Percentiles rank a stretch among this genome's conserved stretches.
phyloP scores from a whole-genome alignment of 2,113 vertebrate genomes.

The Otocyon megalotis region DNA sequence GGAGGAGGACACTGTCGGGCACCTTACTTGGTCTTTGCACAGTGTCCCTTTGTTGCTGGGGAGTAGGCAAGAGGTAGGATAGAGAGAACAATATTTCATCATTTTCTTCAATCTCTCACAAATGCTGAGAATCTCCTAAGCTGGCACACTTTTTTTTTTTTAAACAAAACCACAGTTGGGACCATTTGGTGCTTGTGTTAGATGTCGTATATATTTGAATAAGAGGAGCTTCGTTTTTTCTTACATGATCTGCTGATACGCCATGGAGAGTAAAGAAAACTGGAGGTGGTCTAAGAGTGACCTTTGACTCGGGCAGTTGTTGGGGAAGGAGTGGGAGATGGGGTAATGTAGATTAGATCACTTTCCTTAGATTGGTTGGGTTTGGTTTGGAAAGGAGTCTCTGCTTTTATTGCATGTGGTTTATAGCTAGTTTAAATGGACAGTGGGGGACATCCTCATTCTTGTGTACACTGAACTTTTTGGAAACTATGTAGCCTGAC shows the following conservation, averaged over 20 bases:
- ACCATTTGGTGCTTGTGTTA: not conserved
- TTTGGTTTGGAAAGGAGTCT: not conserved
- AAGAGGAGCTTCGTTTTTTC: not conserved
- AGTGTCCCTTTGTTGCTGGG: not conserved
- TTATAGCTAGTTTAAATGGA: not conserved
- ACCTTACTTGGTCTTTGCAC: too few species aligned
- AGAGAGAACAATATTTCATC: not conserved
- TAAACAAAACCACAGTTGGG: not conserved
- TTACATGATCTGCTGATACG: not conserved
- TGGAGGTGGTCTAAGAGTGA: too few species aligned
- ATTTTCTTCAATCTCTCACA: fast-evolving
- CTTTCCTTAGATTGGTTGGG: not conserved
- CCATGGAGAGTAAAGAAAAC: not conserved
- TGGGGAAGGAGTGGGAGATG: not conserved
- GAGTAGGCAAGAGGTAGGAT: not conserved
- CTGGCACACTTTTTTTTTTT: not conserved
- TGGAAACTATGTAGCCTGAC: not conserved
- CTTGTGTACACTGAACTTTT: not conserved
- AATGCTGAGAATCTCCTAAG: too few species aligned
- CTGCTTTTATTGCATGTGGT: fast-evolving
- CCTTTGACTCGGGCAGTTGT: not conserved
- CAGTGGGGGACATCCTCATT: too few species aligned
- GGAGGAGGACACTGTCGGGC: not conserved
- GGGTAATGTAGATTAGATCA: fast-evolving
- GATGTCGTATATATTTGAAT: not conserved